Conservation (phyloP, 2,888 invertebrate species). For the Chrysomela aeneicollis region DNA sequence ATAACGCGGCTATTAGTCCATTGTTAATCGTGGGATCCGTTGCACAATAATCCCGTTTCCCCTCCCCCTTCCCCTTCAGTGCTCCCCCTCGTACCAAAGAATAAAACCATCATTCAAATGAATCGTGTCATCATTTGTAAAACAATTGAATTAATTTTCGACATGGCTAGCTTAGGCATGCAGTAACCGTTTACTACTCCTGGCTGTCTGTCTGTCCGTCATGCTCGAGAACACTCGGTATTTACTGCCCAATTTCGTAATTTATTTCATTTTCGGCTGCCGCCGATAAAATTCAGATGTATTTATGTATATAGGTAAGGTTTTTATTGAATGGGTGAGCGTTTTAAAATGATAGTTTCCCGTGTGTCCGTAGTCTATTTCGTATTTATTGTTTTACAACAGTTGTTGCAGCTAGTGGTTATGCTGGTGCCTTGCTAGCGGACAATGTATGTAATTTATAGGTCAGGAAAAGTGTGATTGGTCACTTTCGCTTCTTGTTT, state of each 20-base stretch:
- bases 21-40: constrained; percentile 16
- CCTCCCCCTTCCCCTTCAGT: constrained; percentile 17
- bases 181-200: constrained; percentile 55
- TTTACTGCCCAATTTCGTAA: constrained; percentile 56
- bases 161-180: constrained; percentile 58
- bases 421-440: constrained; percentile 27
- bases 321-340: constrained; percentile 50
- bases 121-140: constrained; percentile 61
- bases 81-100: constrained; percentile 25
- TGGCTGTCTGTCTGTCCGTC: constrained; percentile 51
- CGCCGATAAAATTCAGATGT: constrained; percentile 39
- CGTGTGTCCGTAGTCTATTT: constrained; percentile 42
- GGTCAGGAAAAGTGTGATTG: constrained; percentile 27
- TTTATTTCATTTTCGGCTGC: constrained; percentile 47
- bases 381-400: constrained; percentile 57
- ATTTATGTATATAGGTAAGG: not conserved
- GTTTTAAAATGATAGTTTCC: constrained; percentile 41
- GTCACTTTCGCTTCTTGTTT: no score
- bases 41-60: constrained; percentile 9
- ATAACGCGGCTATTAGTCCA: not conserved
- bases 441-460: constrained; percentile 18
- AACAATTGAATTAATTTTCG: constrained; percentile 63
- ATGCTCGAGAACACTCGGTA: constrained; percentile 49
- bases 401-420: constrained; percentile 52
- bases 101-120: constrained; percentile 51